Conservation (phyloP, 2,888 invertebrate genomes). For the Euzophera pinguis region DNA sequence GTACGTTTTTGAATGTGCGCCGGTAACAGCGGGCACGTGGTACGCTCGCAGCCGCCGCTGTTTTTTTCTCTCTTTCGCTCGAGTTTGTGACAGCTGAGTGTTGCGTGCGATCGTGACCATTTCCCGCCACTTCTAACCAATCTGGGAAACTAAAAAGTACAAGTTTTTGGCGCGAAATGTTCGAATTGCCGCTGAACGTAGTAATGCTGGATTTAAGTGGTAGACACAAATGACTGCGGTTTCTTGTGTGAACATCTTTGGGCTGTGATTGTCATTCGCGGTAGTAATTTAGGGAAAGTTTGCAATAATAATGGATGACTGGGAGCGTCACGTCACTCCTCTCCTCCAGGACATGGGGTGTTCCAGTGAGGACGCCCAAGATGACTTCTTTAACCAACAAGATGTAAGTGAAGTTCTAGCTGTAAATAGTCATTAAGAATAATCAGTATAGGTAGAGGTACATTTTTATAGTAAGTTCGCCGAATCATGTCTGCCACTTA, state of each 20-base stretch:
- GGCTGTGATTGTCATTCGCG: constrained; percentile 55
- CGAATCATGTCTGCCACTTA: too few relatives aligned
- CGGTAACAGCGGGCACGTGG: constrained; percentile 73
- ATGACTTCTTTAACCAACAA: constrained; percentile 80
- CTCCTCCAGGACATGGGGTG: constrained; percentile 80
- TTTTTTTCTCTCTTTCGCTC: constrained; percentile 74
- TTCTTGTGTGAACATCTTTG: constrained; percentile 54
- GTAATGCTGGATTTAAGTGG: constrained; percentile 42
- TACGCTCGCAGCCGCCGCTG: constrained; percentile 67
- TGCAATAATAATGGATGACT: constrained; percentile 74
- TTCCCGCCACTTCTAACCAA: constrained; percentile 63
- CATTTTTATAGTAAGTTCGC: too few relatives aligned
- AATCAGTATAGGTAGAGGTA: not conserved
- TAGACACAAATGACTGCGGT: constrained; percentile 46
- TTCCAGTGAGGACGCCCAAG: constrained; percentile 74
- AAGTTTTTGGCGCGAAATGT: constrained; percentile 77
- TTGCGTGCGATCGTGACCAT: constrained; percentile 65
- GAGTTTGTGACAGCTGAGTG: constrained; percentile 63
- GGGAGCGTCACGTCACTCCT: constrained; percentile 81
- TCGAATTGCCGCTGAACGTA: constrained; percentile 31
- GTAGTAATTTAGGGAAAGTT: constrained; percentile 42
- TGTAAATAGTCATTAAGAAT: constrained; percentile 1
- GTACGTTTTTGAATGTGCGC: constrained; percentile 72
- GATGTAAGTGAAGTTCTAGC: constrained; percentile 67
- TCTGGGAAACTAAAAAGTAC: constrained; percentile 43